Evolutionary conservation across 2,113 vertebrate genomes (phyloP), one percentile per base, ranked within the genome.

Genomic region (Osmerus eperlanus): DNA sequence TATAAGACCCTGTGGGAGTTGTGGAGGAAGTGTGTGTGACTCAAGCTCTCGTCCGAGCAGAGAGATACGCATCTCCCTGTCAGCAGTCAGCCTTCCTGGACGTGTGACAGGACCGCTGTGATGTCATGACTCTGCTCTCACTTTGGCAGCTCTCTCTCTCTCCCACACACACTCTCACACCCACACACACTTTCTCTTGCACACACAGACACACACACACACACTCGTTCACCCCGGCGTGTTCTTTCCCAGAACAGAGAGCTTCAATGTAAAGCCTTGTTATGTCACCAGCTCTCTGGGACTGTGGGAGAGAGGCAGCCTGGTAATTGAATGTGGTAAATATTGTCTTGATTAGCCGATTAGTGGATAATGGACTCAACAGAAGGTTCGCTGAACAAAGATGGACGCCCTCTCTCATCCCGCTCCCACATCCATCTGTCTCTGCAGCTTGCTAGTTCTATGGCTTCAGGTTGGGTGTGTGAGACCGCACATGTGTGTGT

Each of bases 1-100:
- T 51, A 75, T 66, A 59, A 15, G 16, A 19, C 74, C 74, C 70
- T 68, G 3, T 59, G 69, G 73, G 74, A 73, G 32, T n/a, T 13
- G 60, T 70, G 41, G 56, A 73, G 74, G 63, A 64, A 66, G 15
- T 4, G 54, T 61, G 53, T 75, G 47, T 53, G 53, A 56, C 16
- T 74, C 56, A 16, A 60, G 32, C 15, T 54, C 23, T 23, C 11
- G 13, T 21, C 56, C 15, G 14, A 67, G 15, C n/a, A 56, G n/a
- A 56, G n/a, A 56, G 55, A 47, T 47, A 12, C 41, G 41, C 41
- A 12, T 47, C 41, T 55, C 15, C 13, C 13, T 18, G 55, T 56
- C 55, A 56, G 41, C 41, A 47, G 41, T 47, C 41, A 9, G 4
- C 16, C 14, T 23, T 23, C 60, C 19, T 65, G 59, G 18, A 21